phyloP scores from a whole-genome alignment of 2,888 invertebrate genomes.

The Stenodema calcarata region DNA sequence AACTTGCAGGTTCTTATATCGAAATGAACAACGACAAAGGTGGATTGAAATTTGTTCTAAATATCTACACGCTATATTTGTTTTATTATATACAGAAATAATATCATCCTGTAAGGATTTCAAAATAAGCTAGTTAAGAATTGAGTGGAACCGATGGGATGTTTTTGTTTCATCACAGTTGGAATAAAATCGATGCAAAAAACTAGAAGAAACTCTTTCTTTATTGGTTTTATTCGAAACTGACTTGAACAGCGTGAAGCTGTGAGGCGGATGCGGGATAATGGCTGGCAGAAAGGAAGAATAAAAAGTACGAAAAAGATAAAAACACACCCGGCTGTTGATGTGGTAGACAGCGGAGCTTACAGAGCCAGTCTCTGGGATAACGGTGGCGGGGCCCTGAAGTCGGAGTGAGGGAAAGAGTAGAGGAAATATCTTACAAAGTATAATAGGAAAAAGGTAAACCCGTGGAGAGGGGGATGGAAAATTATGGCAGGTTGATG shows the following conservation, averaged over 20 bases:
- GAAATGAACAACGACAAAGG: no score
- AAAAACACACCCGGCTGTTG: neutral
- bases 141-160: no score
- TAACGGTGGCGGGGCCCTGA: neutral
- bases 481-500: slow-evolving; percentile 40
- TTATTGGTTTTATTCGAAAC: neutral
- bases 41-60: no score
- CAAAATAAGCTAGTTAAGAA: no score
- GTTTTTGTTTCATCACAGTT: neutral
- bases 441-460: slow-evolving; percentile 2
- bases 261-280: neutral
- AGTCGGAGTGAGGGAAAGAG: neutral
- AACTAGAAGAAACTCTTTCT: neutral
- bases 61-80: no score
- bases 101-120: no score
- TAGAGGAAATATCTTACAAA: neutral
- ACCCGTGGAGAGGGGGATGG: neutral
- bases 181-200: neutral
- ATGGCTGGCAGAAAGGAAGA: neutral
- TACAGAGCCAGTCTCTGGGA: neutral
- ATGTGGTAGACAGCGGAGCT: neutral
- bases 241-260: neutral
- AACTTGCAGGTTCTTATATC: no score
- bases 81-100: no score
- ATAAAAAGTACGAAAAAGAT: neutral